These are phyloP conservation scores for Brachionus sp. DNA, from an alignment of 1,140 invertebrate species.

Conservation along the genomic window DNA sequence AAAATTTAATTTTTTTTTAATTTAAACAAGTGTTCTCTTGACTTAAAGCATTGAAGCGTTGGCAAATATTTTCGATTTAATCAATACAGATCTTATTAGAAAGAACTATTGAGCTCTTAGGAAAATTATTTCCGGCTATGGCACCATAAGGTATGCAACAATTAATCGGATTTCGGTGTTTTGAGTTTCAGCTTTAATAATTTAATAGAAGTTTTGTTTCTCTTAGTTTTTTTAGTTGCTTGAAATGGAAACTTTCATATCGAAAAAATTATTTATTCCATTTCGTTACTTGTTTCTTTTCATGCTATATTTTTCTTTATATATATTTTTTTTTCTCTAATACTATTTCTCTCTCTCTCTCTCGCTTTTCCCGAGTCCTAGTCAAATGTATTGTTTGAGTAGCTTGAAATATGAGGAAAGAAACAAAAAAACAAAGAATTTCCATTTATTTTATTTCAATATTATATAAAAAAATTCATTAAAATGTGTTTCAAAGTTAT, in stretches of 20 bases:
- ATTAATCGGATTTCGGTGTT: not conserved
- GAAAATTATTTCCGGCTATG: not conserved
- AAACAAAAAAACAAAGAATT: not conserved
- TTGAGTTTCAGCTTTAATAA: not conserved
- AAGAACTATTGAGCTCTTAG: not conserved
- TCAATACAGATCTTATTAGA: not conserved
- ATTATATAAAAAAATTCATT: not conserved
- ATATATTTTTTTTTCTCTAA: not conserved
- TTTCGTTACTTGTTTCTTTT: constrained; percentile 16
- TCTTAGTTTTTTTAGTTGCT: not conserved
- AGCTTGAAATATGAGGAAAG: constrained; percentile 6
- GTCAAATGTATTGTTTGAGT: not conserved
- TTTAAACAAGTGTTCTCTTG: not conserved
- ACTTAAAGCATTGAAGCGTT: not conserved
- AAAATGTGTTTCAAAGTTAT: not conserved
- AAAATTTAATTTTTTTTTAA: not conserved
- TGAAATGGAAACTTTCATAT: not conserved
- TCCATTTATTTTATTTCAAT: not conserved
- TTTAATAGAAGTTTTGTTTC: not conserved
- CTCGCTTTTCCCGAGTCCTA: not conserved
- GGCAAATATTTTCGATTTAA: not conserved
- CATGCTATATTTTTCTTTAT: not conserved
- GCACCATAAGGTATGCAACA: not conserved
- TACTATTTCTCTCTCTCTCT: not conserved
- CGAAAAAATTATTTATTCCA: constrained; percentile 15